phyloP scores from a whole-genome alignment of 2,113 vertebrate species.

The Chaenogobius annularis region DNA sequence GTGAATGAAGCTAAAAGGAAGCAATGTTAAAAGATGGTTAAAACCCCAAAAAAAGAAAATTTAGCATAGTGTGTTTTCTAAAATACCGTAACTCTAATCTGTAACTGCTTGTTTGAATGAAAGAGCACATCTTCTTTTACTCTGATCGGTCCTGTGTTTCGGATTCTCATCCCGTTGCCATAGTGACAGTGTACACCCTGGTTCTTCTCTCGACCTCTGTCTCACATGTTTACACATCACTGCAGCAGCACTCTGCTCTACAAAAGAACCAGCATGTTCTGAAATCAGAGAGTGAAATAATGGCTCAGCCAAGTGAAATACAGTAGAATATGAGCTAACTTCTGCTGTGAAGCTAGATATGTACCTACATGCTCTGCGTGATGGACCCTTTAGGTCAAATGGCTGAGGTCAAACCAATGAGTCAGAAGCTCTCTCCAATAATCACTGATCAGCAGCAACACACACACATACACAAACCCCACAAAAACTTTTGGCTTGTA shows the following conservation, averaged over 20 bases:
- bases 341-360: not conserved
- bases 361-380: not conserved
- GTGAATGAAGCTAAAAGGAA: too few species aligned
- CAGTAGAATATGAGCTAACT: not conserved
- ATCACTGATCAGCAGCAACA: too few species aligned
- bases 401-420: too few species aligned
- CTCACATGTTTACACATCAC: not conserved
- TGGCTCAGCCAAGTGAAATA: not conserved
- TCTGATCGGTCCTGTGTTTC: not conserved
- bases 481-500: too few species aligned
- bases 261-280: not conserved
- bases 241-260: not conserved
- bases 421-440: too few species aligned
- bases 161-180: not conserved
- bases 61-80: too few species aligned
- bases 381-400: not conserved
- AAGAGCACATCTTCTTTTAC: not conserved
- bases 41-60: too few species aligned
- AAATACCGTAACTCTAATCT: not conserved
- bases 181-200: not conserved
- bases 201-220: not conserved
- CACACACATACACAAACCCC: too few species aligned
- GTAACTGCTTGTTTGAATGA: not conserved
- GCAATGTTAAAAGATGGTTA: too few species aligned
- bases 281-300: not conserved